These are phyloP conservation scores for Gadopsis marmoratus DNA, from an alignment of 2,797 vertebrate species.

Conservation along the genomic window DNA sequence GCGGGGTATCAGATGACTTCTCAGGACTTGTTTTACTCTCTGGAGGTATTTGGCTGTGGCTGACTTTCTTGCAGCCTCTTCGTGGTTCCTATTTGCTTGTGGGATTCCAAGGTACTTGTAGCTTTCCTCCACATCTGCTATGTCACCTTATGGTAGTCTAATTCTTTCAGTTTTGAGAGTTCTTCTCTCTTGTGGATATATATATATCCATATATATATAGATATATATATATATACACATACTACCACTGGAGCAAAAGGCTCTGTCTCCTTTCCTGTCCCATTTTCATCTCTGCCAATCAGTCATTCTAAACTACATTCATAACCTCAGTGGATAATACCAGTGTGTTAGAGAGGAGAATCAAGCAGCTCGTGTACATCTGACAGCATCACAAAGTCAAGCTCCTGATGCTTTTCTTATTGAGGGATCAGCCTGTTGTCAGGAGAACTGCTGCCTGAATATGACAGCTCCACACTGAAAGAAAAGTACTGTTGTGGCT, in stretches of 20 bases:
- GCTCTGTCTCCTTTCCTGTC: conserved; percentile 26
- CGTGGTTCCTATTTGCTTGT: too few species aligned
- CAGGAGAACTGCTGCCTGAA: conserved; percentile 14
- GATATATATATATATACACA: too few species aligned
- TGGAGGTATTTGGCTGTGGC: too few species aligned
- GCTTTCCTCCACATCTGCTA: too few species aligned
- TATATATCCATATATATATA: too few species aligned
- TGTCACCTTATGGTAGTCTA: too few species aligned
- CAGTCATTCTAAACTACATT: conserved; percentile 25
- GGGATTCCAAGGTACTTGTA: too few species aligned
- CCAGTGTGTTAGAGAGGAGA: not conserved
- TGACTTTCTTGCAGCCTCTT: too few species aligned
- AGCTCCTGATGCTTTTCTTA: conserved; percentile 19
- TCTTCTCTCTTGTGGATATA: too few species aligned
- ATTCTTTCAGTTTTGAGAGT: too few species aligned
- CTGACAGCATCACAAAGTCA: conserved; percentile 34
- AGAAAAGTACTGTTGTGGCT: not conserved
- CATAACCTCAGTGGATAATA: conserved; percentile 26
- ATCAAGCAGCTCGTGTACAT: conserved; percentile 10
- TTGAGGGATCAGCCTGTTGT: conserved; percentile 10
- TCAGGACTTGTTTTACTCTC: too few species aligned
- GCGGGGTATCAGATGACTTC: too few species aligned
- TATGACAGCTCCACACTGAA: conserved; percentile 7
- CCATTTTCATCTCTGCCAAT: conserved; percentile 39
- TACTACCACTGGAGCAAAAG: conserved; percentile 12